phyloP scores from a whole-genome alignment of 2,113 vertebrate genomes.

The Eonycteris spelaea region DNA sequence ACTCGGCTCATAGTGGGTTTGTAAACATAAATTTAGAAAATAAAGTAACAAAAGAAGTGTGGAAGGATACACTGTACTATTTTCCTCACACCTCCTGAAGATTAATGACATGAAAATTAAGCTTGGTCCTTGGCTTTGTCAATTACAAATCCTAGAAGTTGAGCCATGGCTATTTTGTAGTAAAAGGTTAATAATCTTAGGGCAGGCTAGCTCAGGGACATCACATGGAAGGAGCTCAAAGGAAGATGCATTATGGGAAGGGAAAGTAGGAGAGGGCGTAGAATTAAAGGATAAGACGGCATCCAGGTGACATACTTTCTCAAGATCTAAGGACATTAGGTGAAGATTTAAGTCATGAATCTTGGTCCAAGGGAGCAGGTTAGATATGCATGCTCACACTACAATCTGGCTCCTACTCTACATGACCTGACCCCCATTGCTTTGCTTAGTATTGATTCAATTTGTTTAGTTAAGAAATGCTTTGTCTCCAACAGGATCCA shows the following conservation, averaged over 20 bases:
- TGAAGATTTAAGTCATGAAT: not conserved
- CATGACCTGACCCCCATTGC: rapidly evolving
- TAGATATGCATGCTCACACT: not conserved
- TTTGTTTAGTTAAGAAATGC: not conserved
- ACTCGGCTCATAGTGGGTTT: not conserved
- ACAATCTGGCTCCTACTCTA: not conserved
- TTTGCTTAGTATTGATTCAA: not conserved
- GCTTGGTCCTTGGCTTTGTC: not conserved
- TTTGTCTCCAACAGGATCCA: not conserved
- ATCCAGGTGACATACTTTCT: not conserved
- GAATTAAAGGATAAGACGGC: not conserved
- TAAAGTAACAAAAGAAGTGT: not conserved
- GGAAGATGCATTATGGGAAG: not conserved
- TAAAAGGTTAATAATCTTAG: not conserved
- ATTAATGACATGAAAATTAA: not conserved
- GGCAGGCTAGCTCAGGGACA: not conserved
- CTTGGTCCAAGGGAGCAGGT: not conserved
- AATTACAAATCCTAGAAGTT: not conserved
- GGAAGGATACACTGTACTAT: not conserved
- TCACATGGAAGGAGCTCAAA: not conserved
- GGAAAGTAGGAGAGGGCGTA: not conserved
- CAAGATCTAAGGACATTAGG: not conserved
- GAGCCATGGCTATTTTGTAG: not conserved
- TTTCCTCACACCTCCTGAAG: not conserved
- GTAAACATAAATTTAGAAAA: not conserved